phyloP scores from a whole-genome alignment of 2,888 invertebrate genomes.

The Torymus texanus region DNA sequence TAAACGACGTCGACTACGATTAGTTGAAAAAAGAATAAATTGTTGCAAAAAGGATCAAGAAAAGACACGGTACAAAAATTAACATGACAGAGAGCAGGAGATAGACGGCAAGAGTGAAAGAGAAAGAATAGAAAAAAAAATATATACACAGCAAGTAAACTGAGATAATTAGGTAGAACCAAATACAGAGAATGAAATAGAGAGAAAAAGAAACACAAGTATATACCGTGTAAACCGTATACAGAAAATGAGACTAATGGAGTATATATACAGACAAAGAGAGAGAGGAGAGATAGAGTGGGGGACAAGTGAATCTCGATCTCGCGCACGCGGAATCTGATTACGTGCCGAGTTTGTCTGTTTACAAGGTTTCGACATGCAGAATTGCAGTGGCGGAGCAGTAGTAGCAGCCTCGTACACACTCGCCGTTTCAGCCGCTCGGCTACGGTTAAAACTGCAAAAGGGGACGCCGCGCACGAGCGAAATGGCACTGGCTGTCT shows the following conservation, averaged over 20 bases:
- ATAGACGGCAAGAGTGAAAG: no score
- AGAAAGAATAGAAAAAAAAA: not conserved
- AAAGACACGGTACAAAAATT: no score
- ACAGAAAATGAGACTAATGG: no score
- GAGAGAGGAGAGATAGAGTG: not conserved
- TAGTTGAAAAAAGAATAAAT: not conserved
- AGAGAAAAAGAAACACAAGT: not conserved
- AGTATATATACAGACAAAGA: not conserved
- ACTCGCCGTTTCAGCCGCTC: not conserved
- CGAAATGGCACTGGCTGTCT: no score
- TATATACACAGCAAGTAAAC: conserved; percentile 4
- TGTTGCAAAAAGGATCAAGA: not conserved
- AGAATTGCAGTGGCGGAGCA: not conserved
- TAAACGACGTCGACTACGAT: not conserved
- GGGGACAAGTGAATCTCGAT: conserved; percentile 4
- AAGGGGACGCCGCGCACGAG: not conserved
- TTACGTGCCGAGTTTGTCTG: conserved; percentile 32
- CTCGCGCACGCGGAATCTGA: conserved; percentile 30
- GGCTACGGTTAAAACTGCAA: conserved; percentile 44
- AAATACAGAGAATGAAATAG: not conserved
- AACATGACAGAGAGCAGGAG: no score
- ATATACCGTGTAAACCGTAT: no score
- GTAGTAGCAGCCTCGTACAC: not conserved
- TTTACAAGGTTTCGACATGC: conserved; percentile 37
- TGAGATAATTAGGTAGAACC: conserved; percentile 30